These are phyloP conservation scores for Agapostemon virescens DNA, from an alignment of 2,888 invertebrate species.

Conservation along the genomic window DNA sequence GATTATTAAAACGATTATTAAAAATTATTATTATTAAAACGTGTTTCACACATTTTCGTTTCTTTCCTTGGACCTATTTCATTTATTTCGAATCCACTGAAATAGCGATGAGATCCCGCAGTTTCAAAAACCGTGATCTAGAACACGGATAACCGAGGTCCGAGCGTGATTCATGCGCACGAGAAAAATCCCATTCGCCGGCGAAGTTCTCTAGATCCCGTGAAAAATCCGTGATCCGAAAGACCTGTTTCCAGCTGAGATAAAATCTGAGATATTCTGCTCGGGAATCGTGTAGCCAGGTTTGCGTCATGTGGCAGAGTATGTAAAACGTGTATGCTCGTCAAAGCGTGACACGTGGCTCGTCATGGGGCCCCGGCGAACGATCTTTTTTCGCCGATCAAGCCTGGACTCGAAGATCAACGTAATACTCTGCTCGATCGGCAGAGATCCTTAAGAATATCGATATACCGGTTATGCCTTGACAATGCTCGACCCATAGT, in stretches of 20 bases:
- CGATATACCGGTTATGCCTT: not conserved
- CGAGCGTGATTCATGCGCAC: slow-evolving; percentile 1
- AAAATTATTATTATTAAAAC: too few relatives aligned
- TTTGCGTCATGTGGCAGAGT: slow-evolving; percentile 39
- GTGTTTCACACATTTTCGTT: not conserved
- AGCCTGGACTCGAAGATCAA: not conserved
- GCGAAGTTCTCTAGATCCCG: slow-evolving; percentile 15
- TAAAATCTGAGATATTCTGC: slow-evolving; percentile 41
- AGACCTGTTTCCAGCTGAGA: slow-evolving; percentile 21
- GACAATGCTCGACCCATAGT: not conserved
- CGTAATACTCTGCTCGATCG: not conserved
- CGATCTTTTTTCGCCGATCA: slow-evolving; percentile 30
- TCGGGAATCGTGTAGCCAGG: slow-evolving; percentile 28
- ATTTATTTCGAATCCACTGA: not conserved
- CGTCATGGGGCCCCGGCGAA: slow-evolving; percentile 39
- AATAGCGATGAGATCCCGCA: not conserved
- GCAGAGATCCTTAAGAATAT: not conserved
- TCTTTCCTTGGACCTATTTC: not conserved
- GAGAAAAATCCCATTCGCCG: not conserved
- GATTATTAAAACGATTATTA: too few relatives aligned
- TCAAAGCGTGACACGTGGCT: slow-evolving; percentile 53
- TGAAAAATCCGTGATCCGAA: slow-evolving; percentile 33
- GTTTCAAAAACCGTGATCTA: slow-evolving; percentile 1
- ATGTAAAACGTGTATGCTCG: slow-evolving; percentile 32
- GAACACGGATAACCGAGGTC: slow-evolving; percentile 3